phyloP scores from a whole-genome alignment of 2,797 vertebrate genomes.

The Spea hammondii region DNA sequence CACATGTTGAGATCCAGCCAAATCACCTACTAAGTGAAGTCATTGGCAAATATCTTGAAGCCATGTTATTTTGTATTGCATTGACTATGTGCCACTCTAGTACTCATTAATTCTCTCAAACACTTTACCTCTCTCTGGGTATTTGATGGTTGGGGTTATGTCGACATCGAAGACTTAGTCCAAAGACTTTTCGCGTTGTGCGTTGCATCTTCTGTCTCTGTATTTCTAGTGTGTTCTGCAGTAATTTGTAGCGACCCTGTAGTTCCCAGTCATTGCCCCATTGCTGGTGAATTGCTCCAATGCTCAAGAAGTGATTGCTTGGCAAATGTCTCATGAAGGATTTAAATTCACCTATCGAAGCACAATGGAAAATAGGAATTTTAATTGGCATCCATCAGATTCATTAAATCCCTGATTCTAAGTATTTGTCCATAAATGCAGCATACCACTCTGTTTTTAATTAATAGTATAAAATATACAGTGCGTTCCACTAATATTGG shows the following conservation, averaged over 20 bases:
- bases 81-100: background rate
- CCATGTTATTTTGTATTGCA: background rate
- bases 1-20: too few species aligned
- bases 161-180: conserved; percentile 94
- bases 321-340: conserved; percentile 96
- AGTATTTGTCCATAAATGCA: too few species aligned
- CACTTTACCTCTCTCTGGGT: conserved; percentile 91
- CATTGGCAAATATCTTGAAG: too few species aligned
- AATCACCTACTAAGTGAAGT: too few species aligned
- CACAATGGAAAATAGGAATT: conserved; percentile 27
- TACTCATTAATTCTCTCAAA: background rate
- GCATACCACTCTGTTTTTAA: too few species aligned
- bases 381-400: too few species aligned
- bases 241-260: conserved; percentile 92
- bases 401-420: too few species aligned
- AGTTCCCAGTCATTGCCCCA: conserved; percentile 99
- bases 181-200: conserved; percentile 94
- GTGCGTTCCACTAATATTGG: too few species aligned
- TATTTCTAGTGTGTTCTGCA: conserved; percentile 90
- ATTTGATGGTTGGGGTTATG: conserved; percentile 99
- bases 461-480: too few species aligned
- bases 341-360: conserved; percentile 90
- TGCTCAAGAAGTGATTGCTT: conserved; percentile 94
- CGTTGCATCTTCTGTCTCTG: conserved; percentile 93
- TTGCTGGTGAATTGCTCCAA: conserved; percentile 95